Percentiles rank a stretch among this genome's conserved stretches.
Evolutionary conservation across 37 sponge, comb jelly and placozoan species (phyloP).

Genomic region (Mnemiopsis leidyi): DNA sequence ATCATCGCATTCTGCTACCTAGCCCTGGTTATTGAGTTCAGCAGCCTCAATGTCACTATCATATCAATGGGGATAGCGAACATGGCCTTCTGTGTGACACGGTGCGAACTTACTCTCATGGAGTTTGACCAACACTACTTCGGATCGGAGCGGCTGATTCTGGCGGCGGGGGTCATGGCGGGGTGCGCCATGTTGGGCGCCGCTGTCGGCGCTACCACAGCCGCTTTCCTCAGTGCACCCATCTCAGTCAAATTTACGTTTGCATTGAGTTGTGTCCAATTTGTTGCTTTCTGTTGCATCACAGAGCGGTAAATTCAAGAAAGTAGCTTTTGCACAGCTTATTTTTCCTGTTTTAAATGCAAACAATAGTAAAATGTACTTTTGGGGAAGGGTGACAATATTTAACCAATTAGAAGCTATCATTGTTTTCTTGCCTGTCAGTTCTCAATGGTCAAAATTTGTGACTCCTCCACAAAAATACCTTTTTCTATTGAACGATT

Average conservation of each 20-base stretch:
- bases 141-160: background rate
- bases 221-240: background rate
- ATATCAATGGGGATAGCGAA: background rate
- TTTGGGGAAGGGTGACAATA: no score
- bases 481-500: no score
- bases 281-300: background rate
- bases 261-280: background rate
- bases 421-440: no score
- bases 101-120: background rate
- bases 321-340: no score
- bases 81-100: background rate
- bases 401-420: no score
- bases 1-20: slow-evolving; percentile 3
- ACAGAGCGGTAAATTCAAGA: background rate
- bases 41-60: background rate
- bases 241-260: background rate
- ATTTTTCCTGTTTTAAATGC: no score
- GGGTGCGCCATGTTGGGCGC: background rate
- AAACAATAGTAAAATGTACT: no score
- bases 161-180: no score
- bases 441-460: no score
- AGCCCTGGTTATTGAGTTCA: background rate
- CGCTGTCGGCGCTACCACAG: background rate
- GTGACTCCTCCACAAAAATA: no score
- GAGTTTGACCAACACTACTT: background rate